Evolutionary conservation across 2,888 invertebrate species (phyloP).

Genomic region (Tetragnatha montana): DNA sequence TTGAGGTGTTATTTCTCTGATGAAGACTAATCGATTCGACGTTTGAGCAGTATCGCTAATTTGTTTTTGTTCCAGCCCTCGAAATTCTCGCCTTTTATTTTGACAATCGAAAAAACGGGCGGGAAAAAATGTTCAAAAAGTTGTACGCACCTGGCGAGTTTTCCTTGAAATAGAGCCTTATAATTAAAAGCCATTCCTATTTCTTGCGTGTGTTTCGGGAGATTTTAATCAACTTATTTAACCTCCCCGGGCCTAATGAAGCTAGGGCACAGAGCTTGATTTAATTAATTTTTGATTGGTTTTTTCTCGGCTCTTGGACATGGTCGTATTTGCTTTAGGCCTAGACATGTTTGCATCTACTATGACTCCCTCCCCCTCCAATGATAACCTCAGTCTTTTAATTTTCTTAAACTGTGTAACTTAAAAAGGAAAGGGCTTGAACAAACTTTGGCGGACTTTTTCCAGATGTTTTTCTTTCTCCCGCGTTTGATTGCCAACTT

Average conservation of each 20-base stretch:
- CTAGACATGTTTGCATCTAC: constrained; percentile 62
- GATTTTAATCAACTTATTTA: constrained; percentile 71
- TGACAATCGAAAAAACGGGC: constrained; percentile 63
- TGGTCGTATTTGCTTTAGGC: constrained; percentile 70
- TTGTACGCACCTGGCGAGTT: constrained; percentile 66
- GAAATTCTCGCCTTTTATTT: constrained; percentile 65
- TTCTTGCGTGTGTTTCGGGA: constrained; percentile 70
- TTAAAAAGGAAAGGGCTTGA: constrained; percentile 66
- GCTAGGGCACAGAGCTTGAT: constrained; percentile 67
- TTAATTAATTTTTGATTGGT: constrained; percentile 72
- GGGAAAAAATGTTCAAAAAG: constrained; percentile 45
- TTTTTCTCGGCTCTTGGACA: constrained; percentile 70
- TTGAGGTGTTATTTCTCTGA: neutral
- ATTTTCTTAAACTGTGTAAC: constrained; percentile 70
- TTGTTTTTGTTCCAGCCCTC: constrained; percentile 64
- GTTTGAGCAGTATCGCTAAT: constrained; percentile 37
- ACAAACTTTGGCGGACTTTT: constrained; percentile 60
- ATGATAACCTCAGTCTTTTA: constrained; percentile 69
- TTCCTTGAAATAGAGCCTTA: constrained; percentile 66
- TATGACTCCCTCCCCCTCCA: constrained; percentile 60
- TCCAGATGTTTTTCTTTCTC: constrained; percentile 48
- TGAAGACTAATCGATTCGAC: constrained; percentile 7
- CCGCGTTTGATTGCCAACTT: constrained; percentile 37
- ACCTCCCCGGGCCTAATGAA: constrained; percentile 71
- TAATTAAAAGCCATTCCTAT: constrained; percentile 70